phyloP scores from a whole-genome alignment of 2,113 vertebrate genomes.

The Piaya cayana region DNA sequence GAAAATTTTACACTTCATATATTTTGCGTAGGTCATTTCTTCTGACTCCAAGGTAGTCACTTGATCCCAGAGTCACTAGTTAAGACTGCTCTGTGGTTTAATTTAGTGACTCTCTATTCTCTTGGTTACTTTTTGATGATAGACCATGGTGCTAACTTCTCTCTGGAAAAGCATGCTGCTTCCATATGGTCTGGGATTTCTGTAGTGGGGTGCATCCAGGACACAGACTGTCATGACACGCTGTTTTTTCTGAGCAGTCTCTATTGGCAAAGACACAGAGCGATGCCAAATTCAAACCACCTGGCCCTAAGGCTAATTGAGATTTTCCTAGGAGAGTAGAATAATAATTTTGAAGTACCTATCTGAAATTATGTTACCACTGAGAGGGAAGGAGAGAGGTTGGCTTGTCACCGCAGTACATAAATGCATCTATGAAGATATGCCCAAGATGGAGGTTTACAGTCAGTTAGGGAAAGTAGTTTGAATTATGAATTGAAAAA shows the following conservation, averaged over 20 bases:
- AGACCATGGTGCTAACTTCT: conserved; percentile 24
- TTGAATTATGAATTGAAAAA: not conserved
- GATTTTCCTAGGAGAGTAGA: conserved; percentile 40
- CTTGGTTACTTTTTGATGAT: conserved; percentile 31
- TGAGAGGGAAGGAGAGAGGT: not conserved
- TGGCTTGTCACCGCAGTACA: not conserved
- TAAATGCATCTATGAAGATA: conserved; percentile 1
- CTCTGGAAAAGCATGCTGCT: conserved; percentile 47
- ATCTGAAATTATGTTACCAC: conserved; percentile 16
- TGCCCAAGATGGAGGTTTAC: not conserved
- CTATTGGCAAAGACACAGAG: not conserved
- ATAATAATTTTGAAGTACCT: conserved; percentile 47
- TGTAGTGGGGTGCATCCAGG: conserved; percentile 43
- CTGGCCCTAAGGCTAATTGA: conserved; percentile 45
- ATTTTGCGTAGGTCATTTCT: not conserved
- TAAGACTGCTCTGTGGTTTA: conserved; percentile 20
- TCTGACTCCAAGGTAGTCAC: not conserved
- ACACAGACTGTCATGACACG: conserved; percentile 52
- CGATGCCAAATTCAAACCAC: conserved; percentile 55
- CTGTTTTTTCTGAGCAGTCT: conserved; percentile 31
- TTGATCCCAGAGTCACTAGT: not conserved
- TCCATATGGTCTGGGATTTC: conserved; percentile 64
- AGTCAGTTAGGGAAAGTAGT: not conserved
- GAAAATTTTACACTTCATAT: not conserved
- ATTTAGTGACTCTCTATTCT: conserved; percentile 43